Base-by-base conservation (phyloP, 2,113 vertebrate species). In the Sceloporus undulatus region DNA sequence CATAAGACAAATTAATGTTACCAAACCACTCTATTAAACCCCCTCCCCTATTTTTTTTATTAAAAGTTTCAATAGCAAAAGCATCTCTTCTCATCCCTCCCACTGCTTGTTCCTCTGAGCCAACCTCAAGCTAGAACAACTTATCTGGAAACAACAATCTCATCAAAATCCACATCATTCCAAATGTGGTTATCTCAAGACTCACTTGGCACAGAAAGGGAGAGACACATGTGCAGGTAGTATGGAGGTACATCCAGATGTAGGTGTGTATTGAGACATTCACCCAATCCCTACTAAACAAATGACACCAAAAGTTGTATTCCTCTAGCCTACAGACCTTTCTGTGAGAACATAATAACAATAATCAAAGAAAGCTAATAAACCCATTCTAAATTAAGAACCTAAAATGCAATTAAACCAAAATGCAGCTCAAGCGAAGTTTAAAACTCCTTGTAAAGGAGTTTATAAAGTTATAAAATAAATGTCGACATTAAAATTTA, bases 1-100 rank as follows among this genome's bases (percentile, higher is more conserved):
- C 87, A 82, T 85, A 92, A 92, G 91, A 95, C 92, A 91, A 96
- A 96, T 95, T 94, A 93, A 93, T 89, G 88, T 84, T 91, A 88
- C 92, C 91, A 94, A 92, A 91, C 91, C 92, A 95, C 91, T 88
- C 92, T 92, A 93, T 86, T 68, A 93, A 34, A 62, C 14, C 59
- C 18, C 3, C 14, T 62, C 59, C 56, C 21, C 38, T 27, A 68
- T 93, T 89, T 94, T 93, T 94, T 83, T 94, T 94, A 95, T 95
- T 21, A 42, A 77, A 29, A 76, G 38, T 88, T 82, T 80, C 18
- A 27, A 89, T 86, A 87, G 71, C 74, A 5, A 93, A 91, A 88
- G 34, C 89, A 89, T 7, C 66, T 82, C 89, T 48, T 82, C 87
- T 29, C 54, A 77, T 5, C 9, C 18, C n/a, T n/a, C 1, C 89